Evolutionary conservation across 2,113 vertebrate genomes (phyloP).

Genomic region (Embiotoca jacksoni): DNA sequence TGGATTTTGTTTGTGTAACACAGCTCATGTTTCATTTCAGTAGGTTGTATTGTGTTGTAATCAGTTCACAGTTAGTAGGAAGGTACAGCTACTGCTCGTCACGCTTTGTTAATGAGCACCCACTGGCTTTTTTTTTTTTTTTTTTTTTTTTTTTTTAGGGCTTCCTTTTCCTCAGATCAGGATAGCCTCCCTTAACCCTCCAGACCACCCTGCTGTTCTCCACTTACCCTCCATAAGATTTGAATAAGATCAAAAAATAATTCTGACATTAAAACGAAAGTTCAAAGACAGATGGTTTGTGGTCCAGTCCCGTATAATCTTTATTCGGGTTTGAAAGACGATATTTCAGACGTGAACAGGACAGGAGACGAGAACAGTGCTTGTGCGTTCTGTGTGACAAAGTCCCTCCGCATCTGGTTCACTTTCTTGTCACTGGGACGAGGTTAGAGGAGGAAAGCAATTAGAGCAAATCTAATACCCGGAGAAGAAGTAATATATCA

Average conservation of each 20-base stretch:
- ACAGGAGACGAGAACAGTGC: neutral
- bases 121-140: neutral
- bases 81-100: neutral
- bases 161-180: conserved; percentile 3
- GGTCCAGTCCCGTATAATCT: neutral
- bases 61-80: neutral
- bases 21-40: neutral
- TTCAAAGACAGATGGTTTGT: conserved; percentile 5
- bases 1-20: too few relatives aligned
- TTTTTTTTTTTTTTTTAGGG: neutral
- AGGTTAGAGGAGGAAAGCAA: neutral
- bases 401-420: conserved; percentile 3
- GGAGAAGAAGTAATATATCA: neutral
- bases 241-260: neutral
- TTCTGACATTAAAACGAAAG: neutral
- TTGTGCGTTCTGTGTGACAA: neutral
- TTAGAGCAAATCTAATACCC: neutral
- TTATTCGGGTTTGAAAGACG: neutral
- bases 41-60: neutral
- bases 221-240: neutral
- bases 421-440: neutral
- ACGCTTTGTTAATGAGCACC: neutral
- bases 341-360: neutral
- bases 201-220: conserved; percentile 13
- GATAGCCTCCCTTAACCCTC: conserved; percentile 24